A percentile compares a stretch with the other conserved stretches of the same genome.
Evolutionary conservation across 2,888 invertebrate genomes (phyloP).

Genomic region (Microctonus hyperodae): DNA sequence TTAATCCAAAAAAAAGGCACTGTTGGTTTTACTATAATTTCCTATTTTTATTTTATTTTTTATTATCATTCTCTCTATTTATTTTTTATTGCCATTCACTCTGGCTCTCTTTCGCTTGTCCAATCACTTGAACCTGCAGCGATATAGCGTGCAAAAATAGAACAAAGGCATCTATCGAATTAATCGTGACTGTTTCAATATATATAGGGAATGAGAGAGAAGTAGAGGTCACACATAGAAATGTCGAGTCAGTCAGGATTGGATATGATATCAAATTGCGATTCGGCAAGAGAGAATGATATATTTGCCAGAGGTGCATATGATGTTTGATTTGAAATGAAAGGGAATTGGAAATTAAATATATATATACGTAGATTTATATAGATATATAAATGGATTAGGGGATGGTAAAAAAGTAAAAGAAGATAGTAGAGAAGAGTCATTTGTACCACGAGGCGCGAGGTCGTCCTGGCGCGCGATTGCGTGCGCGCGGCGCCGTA

Average conservation of each 20-base stretch:
- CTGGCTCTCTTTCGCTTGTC: neutral
- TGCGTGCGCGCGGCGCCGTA: slow-evolving; percentile 54
- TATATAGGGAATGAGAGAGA: too few relatives aligned
- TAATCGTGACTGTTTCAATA: neutral
- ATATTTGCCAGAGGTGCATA: slow-evolving; percentile 13
- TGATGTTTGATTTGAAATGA: slow-evolving; percentile 9
- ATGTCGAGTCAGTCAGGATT: slow-evolving; percentile 27
- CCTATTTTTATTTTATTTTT: neutral
- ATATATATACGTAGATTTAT: slow-evolving; percentile 13
- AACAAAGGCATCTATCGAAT: neutral
- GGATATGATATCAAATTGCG: slow-evolving; percentile 35
- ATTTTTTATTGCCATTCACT: neutral
- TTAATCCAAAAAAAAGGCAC: neutral
- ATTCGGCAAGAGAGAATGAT: slow-evolving; percentile 20
- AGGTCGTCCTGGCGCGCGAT: slow-evolving; percentile 49
- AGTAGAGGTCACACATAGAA: slow-evolving; percentile 9
- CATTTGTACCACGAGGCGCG: slow-evolving; percentile 61
- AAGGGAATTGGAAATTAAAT: slow-evolving; percentile 19
- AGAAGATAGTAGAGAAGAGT: slow-evolving; percentile 48
- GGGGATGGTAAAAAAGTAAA: slow-evolving; percentile 4
- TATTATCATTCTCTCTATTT: neutral
- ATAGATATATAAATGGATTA: neutral
- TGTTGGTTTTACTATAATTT: neutral
- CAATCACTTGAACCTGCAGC: neutral
- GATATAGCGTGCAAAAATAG: neutral